Percentiles rank a stretch among this genome's conserved stretches.
Conservation (phyloP, 37 sponge, comb jelly and placozoan genomes). For the Aphrocallistes beatrix region DNA sequence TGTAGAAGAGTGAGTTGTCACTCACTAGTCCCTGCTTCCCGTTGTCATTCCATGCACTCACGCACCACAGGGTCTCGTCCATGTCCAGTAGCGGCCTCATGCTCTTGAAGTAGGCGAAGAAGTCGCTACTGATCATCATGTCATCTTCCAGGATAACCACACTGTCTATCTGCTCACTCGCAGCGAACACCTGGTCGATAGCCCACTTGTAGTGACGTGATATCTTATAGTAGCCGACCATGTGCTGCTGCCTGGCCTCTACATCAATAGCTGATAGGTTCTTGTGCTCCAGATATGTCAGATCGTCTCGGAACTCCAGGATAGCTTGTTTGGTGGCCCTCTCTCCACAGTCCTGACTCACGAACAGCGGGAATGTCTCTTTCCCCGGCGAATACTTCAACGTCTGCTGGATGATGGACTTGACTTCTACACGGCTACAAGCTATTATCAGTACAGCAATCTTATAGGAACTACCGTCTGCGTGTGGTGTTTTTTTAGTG, state of each 20-base stretch:
- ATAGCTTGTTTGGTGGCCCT: constrained; percentile 44
- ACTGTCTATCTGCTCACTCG: not conserved
- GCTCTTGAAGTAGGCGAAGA: constrained; percentile 65
- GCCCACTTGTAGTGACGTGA: constrained; percentile 90
- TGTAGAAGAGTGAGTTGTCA: constrained; percentile 41
- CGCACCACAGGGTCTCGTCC: constrained; percentile 75
- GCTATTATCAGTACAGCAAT: constrained; percentile 71
- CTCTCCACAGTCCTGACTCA: constrained; percentile 84
- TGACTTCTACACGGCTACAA: constrained; percentile 50
- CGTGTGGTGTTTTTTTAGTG: not conserved
- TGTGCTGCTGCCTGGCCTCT: constrained; percentile 5
- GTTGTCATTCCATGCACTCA: constrained; percentile 95
- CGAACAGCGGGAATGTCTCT: constrained; percentile 50
- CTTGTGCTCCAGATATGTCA: constrained; percentile 59
- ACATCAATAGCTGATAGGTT: constrained; percentile 38
- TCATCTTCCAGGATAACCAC: constrained; percentile 50
- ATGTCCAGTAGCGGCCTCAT: constrained; percentile 38
- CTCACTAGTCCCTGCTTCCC: constrained; percentile 44
- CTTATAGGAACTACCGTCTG: not conserved
- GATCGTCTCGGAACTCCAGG: constrained; percentile 29
- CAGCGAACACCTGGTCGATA: constrained; percentile 58
- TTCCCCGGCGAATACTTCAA: not conserved
- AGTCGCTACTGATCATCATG: constrained; percentile 60
- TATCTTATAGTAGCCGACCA: constrained; percentile 76
- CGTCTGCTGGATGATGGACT: constrained; percentile 28